A percentile compares a stretch with the other conserved stretches of the same genome.
These are phyloP conservation scores for Antennarius striatus DNA, from an alignment of 2,113 vertebrate species.

Conservation along the genomic window DNA sequence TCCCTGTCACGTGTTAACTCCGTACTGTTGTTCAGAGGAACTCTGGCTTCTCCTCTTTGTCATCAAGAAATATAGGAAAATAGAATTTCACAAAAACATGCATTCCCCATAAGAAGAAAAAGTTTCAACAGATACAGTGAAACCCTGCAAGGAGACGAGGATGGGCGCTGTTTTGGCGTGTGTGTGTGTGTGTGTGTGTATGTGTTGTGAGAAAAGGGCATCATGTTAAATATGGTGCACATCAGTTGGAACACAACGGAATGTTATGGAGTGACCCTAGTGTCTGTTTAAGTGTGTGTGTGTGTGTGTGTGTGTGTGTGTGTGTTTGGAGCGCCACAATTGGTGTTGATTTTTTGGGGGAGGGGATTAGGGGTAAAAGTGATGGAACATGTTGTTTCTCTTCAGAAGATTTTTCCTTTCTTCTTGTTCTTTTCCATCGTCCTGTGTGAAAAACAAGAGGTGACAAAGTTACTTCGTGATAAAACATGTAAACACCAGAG, in stretches of 20 bases:
- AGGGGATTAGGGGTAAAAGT: slow-evolving; percentile 18
- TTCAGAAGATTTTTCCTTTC: slow-evolving; percentile 84
- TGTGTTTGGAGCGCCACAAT: slow-evolving; percentile 32
- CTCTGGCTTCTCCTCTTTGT: slow-evolving; percentile 53
- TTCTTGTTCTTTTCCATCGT: slow-evolving; percentile 88
- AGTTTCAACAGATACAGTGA: slow-evolving; percentile 23
- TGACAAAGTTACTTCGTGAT: too few relatives aligned
- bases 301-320: slow-evolving; percentile 3
- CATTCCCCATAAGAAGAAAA: slow-evolving; percentile 43
- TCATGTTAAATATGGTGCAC: slow-evolving; percentile 6
- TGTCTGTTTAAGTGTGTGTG: slow-evolving; percentile 10
- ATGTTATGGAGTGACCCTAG: slow-evolving; percentile 9
- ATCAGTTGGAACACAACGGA: slow-evolving; percentile 24
- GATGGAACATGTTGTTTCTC: slow-evolving; percentile 1
- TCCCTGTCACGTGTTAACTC: slow-evolving; percentile 46
- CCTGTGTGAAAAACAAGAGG: slow-evolving; percentile 54
- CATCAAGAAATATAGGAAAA: slow-evolving; percentile 61
- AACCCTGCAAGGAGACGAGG: slow-evolving; percentile 36
- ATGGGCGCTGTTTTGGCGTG: slow-evolving; percentile 5
- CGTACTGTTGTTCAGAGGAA: slow-evolving; percentile 54
- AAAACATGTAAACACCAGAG: too few relatives aligned
- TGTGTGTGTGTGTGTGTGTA: slow-evolving; percentile 6
- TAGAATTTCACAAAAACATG: slow-evolving; percentile 62
- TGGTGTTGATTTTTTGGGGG: slow-evolving; percentile 35
- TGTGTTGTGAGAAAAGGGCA: slow-evolving; percentile 4